Evolutionary conservation across 2,113 vertebrate genomes (phyloP).

Genomic region (Fregetta grallaria): DNA sequence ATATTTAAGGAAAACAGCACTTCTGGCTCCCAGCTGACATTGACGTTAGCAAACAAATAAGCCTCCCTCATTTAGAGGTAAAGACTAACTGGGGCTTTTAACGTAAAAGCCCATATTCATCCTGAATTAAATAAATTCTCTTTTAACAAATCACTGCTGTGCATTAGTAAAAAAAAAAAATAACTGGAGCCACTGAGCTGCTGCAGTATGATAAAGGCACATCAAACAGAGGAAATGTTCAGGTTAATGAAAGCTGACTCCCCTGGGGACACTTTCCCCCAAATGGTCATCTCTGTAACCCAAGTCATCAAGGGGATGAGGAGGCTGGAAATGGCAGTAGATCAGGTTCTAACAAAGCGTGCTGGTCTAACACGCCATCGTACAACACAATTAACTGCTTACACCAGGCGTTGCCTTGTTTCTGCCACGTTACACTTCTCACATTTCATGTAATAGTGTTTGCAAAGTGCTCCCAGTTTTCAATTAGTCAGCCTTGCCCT

Average conservation of each 20-base stretch:
- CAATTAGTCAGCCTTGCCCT: conserved; percentile 81
- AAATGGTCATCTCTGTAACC: conserved; percentile 23
- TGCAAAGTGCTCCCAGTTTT: conserved; percentile 89
- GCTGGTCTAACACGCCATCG: conserved; percentile 74
- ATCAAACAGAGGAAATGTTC: background rate
- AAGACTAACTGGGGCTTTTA: conserved; percentile 44
- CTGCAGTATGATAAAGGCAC: conserved; percentile 9
- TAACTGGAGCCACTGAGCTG: background rate
- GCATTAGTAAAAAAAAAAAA: conserved; percentile 42
- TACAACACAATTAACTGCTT: conserved; percentile 84
- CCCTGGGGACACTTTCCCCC: background rate
- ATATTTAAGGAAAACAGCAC: conserved; percentile 16
- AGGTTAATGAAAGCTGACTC: conserved; percentile 32
- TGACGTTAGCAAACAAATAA: background rate
- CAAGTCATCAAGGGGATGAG: conserved; percentile 31
- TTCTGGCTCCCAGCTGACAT: conserved; percentile 16
- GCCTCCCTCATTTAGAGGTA: conserved; percentile 46
- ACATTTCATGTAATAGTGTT: conserved; percentile 87
- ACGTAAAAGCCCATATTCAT: background rate
- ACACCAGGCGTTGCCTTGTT: conserved; percentile 84
- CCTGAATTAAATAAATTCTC: conserved; percentile 58
- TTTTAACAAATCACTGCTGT: conserved; percentile 47
- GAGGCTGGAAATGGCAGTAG: conserved; percentile 71
- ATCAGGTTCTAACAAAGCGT: conserved; percentile 72
- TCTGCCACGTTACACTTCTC: conserved; percentile 81